Percentiles rank a stretch among this genome's conserved stretches.
These are phyloP conservation scores for Rhaphigaster nebulosa DNA, from an alignment of 2,888 invertebrate species.

Conservation along the genomic window DNA sequence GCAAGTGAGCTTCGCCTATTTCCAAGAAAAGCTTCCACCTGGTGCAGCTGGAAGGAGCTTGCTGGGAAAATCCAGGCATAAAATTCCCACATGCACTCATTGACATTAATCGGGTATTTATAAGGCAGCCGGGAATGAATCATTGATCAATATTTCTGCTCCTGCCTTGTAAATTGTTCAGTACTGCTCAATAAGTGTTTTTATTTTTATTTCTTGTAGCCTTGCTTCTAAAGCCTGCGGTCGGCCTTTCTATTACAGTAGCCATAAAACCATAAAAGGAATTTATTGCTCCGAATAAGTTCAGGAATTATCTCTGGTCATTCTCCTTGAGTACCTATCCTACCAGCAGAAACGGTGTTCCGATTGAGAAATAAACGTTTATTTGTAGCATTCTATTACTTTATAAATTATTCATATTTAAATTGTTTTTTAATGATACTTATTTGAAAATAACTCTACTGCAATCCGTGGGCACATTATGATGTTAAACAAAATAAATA, in stretches of 20 bases:
- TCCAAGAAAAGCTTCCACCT: not conserved
- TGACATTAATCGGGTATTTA: slow-evolving; percentile 43
- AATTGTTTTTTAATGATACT: not conserved
- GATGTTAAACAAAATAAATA: too few relatives aligned
- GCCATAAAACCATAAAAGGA: slow-evolving; percentile 1
- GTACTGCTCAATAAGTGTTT: not conserved
- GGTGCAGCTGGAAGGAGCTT: not conserved
- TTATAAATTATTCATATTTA: not conserved
- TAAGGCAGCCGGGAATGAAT: slow-evolving; percentile 1
- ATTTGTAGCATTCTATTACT: not conserved
- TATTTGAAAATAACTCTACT: not conserved
- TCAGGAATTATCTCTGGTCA: not conserved
- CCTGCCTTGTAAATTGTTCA: not conserved
- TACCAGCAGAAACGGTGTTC: not conserved
- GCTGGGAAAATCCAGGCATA: slow-evolving; percentile 30
- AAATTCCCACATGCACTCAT: slow-evolving; percentile 21
- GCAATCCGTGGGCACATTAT: not conserved
- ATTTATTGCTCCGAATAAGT: slow-evolving; percentile 16
- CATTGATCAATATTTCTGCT: slow-evolving; percentile 37
- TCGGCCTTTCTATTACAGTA: not conserved
- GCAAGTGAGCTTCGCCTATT: not conserved
- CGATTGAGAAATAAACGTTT: not conserved
- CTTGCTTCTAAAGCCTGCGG: not conserved
- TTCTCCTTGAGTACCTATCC: not conserved
- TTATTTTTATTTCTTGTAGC: slow-evolving; percentile 1